A percentile compares a stretch with the other conserved stretches of the same genome.
Evolutionary conservation across 2,797 vertebrate genomes (phyloP).

Genomic region (Coccyzus lansbergi): DNA sequence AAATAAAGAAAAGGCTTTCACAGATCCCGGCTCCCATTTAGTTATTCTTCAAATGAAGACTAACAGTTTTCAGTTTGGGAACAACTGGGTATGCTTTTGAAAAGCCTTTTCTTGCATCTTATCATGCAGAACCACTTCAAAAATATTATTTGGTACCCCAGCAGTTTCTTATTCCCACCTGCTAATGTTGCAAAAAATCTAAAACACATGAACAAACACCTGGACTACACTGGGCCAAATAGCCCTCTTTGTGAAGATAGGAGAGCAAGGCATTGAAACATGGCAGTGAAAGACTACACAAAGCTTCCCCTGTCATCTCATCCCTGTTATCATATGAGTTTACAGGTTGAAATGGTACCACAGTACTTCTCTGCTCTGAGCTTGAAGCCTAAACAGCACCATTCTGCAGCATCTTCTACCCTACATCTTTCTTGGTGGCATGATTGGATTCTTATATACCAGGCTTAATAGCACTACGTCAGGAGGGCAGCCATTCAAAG

Average conservation of each 20-base stretch:
- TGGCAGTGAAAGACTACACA: neutral
- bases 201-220: neutral
- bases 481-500: neutral
- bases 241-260: neutral
- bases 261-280: neutral
- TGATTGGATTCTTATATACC: accelerated
- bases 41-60: neutral
- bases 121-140: neutral
- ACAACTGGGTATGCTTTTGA: neutral
- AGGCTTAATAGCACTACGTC: neutral
- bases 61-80: neutral
- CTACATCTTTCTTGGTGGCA: neutral
- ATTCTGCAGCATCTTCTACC: neutral
- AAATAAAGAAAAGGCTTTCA: neutral
- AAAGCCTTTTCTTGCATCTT: neutral
- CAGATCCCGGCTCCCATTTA: neutral
- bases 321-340: neutral
- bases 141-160: accelerated
- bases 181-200: neutral
- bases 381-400: neutral
- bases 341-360: neutral
- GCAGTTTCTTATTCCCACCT: neutral
- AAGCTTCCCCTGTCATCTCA: neutral
- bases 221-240: neutral
- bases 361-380: neutral